A percentile compares a stretch with the other conserved stretches of the same genome.
Evolutionary conservation across 2,113 vertebrate genomes (phyloP).

Genomic region (Sitta europaea): DNA sequence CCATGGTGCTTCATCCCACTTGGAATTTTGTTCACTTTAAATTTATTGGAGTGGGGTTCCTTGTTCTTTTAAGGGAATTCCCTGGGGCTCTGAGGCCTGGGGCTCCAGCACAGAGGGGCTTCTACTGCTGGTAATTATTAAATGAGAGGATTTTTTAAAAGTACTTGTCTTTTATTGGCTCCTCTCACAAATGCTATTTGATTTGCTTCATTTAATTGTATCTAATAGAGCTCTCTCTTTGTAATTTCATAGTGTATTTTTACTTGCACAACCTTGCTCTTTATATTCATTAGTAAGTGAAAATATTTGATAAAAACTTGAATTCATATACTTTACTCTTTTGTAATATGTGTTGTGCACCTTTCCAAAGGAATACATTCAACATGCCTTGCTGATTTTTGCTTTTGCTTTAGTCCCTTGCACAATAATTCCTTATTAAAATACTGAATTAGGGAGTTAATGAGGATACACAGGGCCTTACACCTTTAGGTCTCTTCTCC

Average conservation of each 20-base stretch:
- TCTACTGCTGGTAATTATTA: background rate
- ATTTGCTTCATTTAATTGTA: background rate
- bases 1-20: background rate
- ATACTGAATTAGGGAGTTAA: background rate
- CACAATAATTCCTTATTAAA: background rate
- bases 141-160: background rate
- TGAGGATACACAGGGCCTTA: background rate
- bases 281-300: background rate
- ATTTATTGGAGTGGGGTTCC: background rate
- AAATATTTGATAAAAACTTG: background rate
- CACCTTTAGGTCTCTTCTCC: background rate
- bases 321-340: background rate
- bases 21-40: background rate
- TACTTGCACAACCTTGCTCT: background rate
- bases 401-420: background rate
- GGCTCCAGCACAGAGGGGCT: background rate
- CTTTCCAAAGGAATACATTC: background rate
- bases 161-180: background rate
- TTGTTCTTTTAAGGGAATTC: background rate
- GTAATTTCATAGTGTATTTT: background rate
- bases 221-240: background rate
- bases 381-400: background rate
- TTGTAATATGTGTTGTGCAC: background rate
- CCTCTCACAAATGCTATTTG: background rate
- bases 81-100: background rate